Percentiles rank a stretch among this genome's conserved stretches.
These are phyloP conservation scores for Caenorhabditis parvicauda DNA, from an alignment of 2,888 invertebrate species.

Conservation along the genomic window DNA sequence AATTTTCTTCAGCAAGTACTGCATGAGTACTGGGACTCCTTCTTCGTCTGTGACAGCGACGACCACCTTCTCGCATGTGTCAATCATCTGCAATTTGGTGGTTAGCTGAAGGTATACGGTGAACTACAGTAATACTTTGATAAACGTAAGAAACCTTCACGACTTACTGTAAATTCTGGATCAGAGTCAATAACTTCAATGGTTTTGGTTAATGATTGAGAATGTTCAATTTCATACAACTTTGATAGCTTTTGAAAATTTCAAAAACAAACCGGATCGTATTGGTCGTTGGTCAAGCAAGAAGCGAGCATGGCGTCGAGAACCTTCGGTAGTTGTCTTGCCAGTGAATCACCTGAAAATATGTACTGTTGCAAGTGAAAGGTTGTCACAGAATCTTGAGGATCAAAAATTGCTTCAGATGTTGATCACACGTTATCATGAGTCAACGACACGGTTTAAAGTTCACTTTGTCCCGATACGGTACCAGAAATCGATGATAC, in stretches of 20 bases:
- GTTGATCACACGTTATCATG: too few relatives aligned
- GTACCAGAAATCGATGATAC: too few relatives aligned
- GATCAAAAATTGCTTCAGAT: too few relatives aligned
- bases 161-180: too few relatives aligned
- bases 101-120: not conserved
- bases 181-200: too few relatives aligned
- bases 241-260: not conserved
- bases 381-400: too few relatives aligned
- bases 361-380: not conserved
- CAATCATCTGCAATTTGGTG: constrained; percentile 33
- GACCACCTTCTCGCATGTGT: constrained; percentile 70
- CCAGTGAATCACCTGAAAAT: constrained; percentile 76
- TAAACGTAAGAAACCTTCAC: not conserved
- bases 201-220: too few relatives aligned
- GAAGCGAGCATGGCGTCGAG: constrained; percentile 78
- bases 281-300: constrained; percentile 38
- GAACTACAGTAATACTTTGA: not conserved
- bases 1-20: constrained; percentile 78
- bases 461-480: too few relatives aligned
- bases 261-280: constrained; percentile 27
- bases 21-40: constrained; percentile 83
- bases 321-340: constrained; percentile 84
- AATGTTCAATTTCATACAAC: too few relatives aligned
- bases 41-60: constrained; percentile 80
- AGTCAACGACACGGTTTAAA: not conserved